Base-by-base conservation (phyloP, 2,797 vertebrate species). In the Clarias platycephalus region DNA sequence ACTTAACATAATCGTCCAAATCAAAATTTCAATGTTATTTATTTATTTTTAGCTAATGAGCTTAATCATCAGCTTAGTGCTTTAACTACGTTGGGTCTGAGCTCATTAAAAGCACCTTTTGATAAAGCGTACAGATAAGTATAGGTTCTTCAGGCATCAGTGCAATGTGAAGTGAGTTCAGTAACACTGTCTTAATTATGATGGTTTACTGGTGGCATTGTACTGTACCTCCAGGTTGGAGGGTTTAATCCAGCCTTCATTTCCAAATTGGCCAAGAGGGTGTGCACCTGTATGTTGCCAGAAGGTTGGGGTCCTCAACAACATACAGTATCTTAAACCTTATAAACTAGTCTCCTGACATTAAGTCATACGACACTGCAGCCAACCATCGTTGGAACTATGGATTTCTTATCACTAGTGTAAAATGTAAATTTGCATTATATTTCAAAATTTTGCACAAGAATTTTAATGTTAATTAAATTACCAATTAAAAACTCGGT, bases 11-110 rank as follows among this genome's bases (percentile, higher is more conserved):
- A 44, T 13, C 67, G 20, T 34, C 62, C 18, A 5, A 49, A 80
- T 70, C 75, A 49, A 64, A 80, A 53, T 31, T 26, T 24, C 57
- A 70, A 44, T n/a, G 44, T 26, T 77, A n/a, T 62, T 44, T 44
- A 44, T 44, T 44, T 49, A 6, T 40, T 64, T 80, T 60, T 12
- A 66, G 68, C 4, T 13, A 80, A 67, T 53, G 4, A 31, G 67
- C 58, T 80, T 71, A 83, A 26, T 86, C 66, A 86, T 86, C 60
- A 75, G 75, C 70, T 81, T 81, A 63, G 49, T 84, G 67, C 60
- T 75, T 81, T 76, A 76, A 84, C 78, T 24, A 26, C 20, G 67
- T 53, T 26, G 7, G 70, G 82, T 62, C 64, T 22, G n/a, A 81
- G 37, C 85, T 84, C 71, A 81, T 84, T 75, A 86, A 49, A 62